Evolutionary conservation across 2,888 invertebrate genomes (phyloP).

Genomic region (Pristionchus exspectatus): DNA sequence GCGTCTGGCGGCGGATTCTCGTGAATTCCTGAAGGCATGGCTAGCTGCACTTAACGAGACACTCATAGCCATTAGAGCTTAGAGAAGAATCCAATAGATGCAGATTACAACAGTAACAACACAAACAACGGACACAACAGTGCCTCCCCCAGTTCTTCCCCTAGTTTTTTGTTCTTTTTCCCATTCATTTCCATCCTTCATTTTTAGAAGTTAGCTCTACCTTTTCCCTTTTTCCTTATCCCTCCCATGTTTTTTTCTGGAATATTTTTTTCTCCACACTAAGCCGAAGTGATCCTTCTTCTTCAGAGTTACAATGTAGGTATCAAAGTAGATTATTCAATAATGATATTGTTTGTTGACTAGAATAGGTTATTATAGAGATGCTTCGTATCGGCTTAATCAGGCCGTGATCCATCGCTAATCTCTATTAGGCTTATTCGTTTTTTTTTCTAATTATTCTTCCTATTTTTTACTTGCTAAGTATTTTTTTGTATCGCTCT

Average conservation of each 20-base stretch:
- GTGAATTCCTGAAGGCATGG: slow-evolving; percentile 63
- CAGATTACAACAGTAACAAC: slow-evolving; percentile 15
- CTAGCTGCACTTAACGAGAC: slow-evolving; percentile 66
- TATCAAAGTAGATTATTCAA: slow-evolving; percentile 26
- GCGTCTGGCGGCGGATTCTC: slow-evolving; percentile 65
- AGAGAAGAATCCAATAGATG: neutral
- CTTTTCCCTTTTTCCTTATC: neutral
- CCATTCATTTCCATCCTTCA: neutral
- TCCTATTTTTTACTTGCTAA: slow-evolving; percentile 42
- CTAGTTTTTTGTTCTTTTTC: neutral
- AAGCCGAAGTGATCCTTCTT: neutral
- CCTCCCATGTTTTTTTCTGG: neutral
- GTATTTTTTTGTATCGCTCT: slow-evolving; percentile 5
- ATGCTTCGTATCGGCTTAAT: slow-evolving; percentile 24
- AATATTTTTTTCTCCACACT: neutral
- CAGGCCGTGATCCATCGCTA: neutral
- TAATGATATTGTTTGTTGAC: neutral
- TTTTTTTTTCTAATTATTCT: neutral
- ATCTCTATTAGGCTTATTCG: slow-evolving; percentile 12
- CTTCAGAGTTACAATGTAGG: neutral
- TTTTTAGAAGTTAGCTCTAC: slow-evolving; percentile 10
- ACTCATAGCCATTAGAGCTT: slow-evolving; percentile 62
- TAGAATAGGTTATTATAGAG: slow-evolving; percentile 5
- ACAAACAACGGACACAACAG: too few relatives aligned
- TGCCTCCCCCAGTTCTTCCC: neutral